Conservation (phyloP, 1,140 invertebrate species). For the Periplaneta americana region DNA sequence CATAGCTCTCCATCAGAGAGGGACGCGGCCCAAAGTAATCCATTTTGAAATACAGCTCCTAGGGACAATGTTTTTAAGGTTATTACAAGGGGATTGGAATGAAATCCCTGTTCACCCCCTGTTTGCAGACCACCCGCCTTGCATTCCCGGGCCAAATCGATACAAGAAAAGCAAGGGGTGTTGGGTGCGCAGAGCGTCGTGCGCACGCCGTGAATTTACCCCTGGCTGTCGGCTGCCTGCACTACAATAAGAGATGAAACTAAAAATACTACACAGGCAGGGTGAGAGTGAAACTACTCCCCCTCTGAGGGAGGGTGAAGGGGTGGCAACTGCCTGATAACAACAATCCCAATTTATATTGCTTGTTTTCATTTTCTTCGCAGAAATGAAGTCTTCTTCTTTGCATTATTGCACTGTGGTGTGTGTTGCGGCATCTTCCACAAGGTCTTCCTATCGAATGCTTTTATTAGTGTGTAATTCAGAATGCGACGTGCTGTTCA, state of each 20-base stretch:
- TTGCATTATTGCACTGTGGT: too few relatives aligned
- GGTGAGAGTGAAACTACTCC: slow-evolving; percentile 25
- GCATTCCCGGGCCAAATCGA: background rate
- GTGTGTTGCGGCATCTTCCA: too few relatives aligned
- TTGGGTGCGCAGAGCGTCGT: background rate
- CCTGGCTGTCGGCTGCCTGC: background rate
- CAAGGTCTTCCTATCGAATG: too few relatives aligned
- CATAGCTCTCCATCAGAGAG: too few relatives aligned
- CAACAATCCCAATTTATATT: too few relatives aligned
- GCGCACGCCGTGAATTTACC: background rate
- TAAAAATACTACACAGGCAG: slow-evolving; percentile 21
- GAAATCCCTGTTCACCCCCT: background rate
- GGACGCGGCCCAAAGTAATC: background rate
- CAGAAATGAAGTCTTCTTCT: too few relatives aligned
- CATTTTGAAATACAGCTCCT: background rate
- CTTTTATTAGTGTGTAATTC: too few relatives aligned
- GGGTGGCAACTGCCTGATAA: too few relatives aligned
- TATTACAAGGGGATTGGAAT: background rate
- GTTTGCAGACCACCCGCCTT: background rate
- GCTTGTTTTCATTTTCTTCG: too few relatives aligned
- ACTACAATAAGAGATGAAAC: background rate
- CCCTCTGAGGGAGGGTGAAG: slow-evolving; percentile 31
- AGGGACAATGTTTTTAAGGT: background rate
- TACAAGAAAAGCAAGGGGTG: background rate
- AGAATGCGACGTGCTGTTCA: too few relatives aligned